These are phyloP conservation scores for Anthophora plumipes DNA, from an alignment of 2,888 invertebrate genomes.

Conservation along the genomic window DNA sequence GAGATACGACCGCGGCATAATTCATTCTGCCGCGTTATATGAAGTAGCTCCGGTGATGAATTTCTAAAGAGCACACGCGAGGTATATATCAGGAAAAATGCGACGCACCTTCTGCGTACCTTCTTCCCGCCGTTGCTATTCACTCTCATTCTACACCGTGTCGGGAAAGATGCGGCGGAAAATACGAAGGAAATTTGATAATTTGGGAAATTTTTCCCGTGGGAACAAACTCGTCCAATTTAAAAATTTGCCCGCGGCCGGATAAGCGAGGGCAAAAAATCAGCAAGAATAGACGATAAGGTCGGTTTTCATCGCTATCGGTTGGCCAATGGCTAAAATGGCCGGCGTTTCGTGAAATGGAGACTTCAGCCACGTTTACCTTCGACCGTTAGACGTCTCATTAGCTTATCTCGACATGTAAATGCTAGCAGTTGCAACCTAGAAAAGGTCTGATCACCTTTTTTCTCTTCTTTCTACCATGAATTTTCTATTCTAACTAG, in stretches of 20 bases:
- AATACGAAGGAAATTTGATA: no score
- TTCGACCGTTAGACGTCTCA: slow-evolving; percentile 54
- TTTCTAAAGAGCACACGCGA: slow-evolving; percentile 41
- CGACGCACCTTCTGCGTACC: neutral
- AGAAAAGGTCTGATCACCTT: slow-evolving; percentile 18
- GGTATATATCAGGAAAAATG: slow-evolving; percentile 30
- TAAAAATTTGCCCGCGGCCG: slow-evolving; percentile 7
- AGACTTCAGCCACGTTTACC: slow-evolving; percentile 43
- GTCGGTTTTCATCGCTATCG: slow-evolving; percentile 34
- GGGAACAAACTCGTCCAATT: neutral
- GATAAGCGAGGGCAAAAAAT: slow-evolving; percentile 2
- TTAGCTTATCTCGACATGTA: slow-evolving; percentile 62
- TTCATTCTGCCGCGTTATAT: slow-evolving; percentile 58
- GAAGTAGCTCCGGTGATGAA: slow-evolving; percentile 62
- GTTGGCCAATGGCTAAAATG: slow-evolving; percentile 1
- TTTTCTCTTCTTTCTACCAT: slow-evolving; percentile 5
- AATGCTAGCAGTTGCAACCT: slow-evolving; percentile 53
- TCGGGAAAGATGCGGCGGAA: no score
- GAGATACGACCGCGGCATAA: slow-evolving; percentile 58
- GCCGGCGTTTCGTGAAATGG: slow-evolving; percentile 37
- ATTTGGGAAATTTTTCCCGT: neutral
- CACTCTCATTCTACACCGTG: no score
- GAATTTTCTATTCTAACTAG: slow-evolving; percentile 5
- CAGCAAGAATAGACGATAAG: slow-evolving; percentile 36
- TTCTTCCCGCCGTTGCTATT: no score